Conservation (phyloP, 2,888 invertebrate genomes). For the Lottia scabra region DNA sequence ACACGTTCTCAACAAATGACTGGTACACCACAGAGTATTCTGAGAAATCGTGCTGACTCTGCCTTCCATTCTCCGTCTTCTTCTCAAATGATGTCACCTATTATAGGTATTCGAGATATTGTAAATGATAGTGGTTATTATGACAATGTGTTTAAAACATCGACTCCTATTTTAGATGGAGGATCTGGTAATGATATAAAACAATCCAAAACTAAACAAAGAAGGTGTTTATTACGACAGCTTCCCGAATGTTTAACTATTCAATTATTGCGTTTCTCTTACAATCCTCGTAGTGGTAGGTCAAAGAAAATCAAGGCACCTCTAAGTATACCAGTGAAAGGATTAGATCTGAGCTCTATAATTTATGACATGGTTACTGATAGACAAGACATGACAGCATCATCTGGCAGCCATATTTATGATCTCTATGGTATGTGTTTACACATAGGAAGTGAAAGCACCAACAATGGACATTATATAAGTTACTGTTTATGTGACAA, state of each 20-base stretch:
- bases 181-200: constrained; percentile 10
- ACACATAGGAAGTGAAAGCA: constrained; percentile 61
- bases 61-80: constrained; percentile 13
- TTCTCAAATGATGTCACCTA: constrained; percentile 50
- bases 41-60: constrained; percentile 14
- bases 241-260: constrained; percentile 65
- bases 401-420: constrained; percentile 42
- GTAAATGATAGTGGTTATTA: constrained; percentile 59
- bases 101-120: constrained; percentile 38
- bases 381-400: constrained; percentile 52
- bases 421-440: constrained; percentile 63
- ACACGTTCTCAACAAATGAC: neutral
- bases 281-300: constrained; percentile 45
- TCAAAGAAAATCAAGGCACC: constrained; percentile 58
- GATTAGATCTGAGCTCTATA: constrained; percentile 55
- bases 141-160: constrained; percentile 58
- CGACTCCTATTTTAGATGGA: constrained; percentile 58
- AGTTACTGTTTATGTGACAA: constrained; percentile 51
- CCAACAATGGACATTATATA: constrained; percentile 62
- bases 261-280: constrained; percentile 63
- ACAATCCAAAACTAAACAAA: constrained; percentile 45
- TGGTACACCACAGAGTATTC: constrained; percentile 6
- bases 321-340: constrained; percentile 55
- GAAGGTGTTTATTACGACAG: constrained; percentile 61
- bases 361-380: constrained; percentile 62